Base-by-base conservation (phyloP, 1,140 invertebrate species). In the Formica selysi region DNA sequence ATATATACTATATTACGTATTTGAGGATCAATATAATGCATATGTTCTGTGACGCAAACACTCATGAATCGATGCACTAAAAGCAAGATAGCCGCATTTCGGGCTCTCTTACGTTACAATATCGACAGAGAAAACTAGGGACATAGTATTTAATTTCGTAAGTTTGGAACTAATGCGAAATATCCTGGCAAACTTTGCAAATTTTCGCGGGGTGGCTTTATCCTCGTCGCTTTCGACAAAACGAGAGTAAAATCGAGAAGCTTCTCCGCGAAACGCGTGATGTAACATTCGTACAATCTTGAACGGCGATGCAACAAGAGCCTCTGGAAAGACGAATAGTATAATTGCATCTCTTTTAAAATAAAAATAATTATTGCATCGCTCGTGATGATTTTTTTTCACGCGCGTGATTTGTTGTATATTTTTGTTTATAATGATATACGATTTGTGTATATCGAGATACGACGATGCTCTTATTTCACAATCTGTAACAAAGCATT, bases 81-180 rank as follows among this genome's bases (percentile, higher is more conserved):
- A 32, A 22, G 44, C 29, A 36, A 41, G 13, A 22, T 32, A 26
- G 48, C 32, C 26, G n/a, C n/a, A n/a, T 78, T 78, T 78, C 41
- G 59, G 59, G 26, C 19, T 13, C 48, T 41, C 22, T 36, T 41
- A 41, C 29, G 32, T 79, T 48, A 32, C 41, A 10, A 70, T 67
- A 41, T 70, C 51, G 65, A 38, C 22, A 44, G 19, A 64, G 41
- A 51, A 19, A 10, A 32, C 38, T n/a, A 79, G 44, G 13, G n/a
- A 64, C 32, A 51, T 19, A 51, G 44, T 70, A 70, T 57, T 32
- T 70, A 80, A 80, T 80, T 80, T 70, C 65, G 48, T 22, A 59
- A 80, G 78, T 80, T 80, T 22, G 78, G 44, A 36, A 41, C 36
- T 36, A 26, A 80, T 51, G 32, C 44, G 76, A 80, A 80, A 80